phyloP scores from a whole-genome alignment of 2,113 vertebrate genomes.

The Zapus hudsonius region DNA sequence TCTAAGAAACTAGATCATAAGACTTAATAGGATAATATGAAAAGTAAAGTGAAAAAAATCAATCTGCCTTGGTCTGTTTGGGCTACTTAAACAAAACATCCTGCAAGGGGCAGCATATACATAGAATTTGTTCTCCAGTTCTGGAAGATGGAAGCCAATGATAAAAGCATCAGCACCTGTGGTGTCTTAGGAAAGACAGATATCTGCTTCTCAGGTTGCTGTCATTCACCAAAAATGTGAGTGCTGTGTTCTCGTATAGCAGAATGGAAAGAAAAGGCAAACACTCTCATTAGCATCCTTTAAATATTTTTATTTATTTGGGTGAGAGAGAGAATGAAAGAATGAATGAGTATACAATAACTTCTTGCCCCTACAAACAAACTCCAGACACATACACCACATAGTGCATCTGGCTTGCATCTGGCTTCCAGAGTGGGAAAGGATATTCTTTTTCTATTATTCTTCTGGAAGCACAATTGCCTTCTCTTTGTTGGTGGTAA shows the following conservation, averaged over 20 bases:
- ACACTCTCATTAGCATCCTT: not conserved
- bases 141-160: not conserved
- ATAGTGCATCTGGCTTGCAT: too few relatives aligned
- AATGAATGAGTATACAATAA: too few relatives aligned
- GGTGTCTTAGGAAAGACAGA: not conserved
- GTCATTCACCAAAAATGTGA: not conserved
- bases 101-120: not conserved
- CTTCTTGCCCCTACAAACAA: too few relatives aligned
- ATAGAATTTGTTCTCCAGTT: not conserved
- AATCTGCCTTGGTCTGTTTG: not conserved
- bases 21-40: not conserved
- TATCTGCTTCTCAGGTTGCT: not conserved
- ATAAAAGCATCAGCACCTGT: not conserved
- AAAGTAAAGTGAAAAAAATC: constrained; percentile 9
- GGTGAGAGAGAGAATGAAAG: too few relatives aligned
- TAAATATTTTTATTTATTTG: too few relatives aligned
- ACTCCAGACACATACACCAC: too few relatives aligned
- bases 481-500: too few relatives aligned
- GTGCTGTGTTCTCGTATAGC: not conserved
- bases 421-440: too few relatives aligned
- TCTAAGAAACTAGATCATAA: not conserved
- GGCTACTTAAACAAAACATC: not conserved
- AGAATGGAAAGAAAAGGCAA: not conserved
- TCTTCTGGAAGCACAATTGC: too few relatives aligned
- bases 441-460: too few relatives aligned